Base-by-base conservation (phyloP, 1,140 invertebrate genomes). In the Dendrolimus kikuchii region DNA sequence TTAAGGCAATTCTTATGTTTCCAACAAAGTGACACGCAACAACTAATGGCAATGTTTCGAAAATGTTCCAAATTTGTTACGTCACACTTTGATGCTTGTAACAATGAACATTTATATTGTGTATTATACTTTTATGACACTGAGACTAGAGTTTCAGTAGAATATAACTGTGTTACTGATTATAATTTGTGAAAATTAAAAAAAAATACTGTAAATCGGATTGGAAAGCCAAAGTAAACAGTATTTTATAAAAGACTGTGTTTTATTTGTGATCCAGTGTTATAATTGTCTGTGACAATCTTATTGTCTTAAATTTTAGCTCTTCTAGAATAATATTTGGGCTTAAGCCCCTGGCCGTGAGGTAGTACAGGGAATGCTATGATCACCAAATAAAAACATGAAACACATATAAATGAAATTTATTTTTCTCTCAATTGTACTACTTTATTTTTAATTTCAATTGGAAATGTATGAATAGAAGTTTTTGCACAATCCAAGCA, bases 401-500 rank as follows among this genome's bases (percentile, higher is more conserved):
- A 23, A 23, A 23, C 23, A 23, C 23, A 23, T 53, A 8, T 37
- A 46, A 9, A 47, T 9, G 7, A 50, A 44, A 52, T 46, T 46
- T 53, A 58, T 47, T 65, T 59, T 40, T 58, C 63, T 57, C 62
- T 67, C 54, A 64, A 36, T 60, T 59, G 56, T 40, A 46, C 6
- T 49, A 85, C 52, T 71, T 79, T 85, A 50, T 38, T 70, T 65
- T 64, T 78, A 53, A 86, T 70, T 77, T 86, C 90, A 38, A 64
- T 42, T 5, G 95, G 95, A 85, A 96, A 93, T 42, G 88, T 70
- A 37, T 90, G 79, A 23, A 91, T 73, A 62, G 90, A 88, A 59
- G 77, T 75, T 53, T 83, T 72, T 7, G 90, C 93, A 88, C 95
- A 97, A 39, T 80, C 57, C 50, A 90, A 72, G 81, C 95, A 97